Percentiles rank a stretch among this genome's conserved stretches.
Evolutionary conservation across 53 echinoderm and acorn worm species (phyloP).

Genomic region (Echinometra lucunter): DNA sequence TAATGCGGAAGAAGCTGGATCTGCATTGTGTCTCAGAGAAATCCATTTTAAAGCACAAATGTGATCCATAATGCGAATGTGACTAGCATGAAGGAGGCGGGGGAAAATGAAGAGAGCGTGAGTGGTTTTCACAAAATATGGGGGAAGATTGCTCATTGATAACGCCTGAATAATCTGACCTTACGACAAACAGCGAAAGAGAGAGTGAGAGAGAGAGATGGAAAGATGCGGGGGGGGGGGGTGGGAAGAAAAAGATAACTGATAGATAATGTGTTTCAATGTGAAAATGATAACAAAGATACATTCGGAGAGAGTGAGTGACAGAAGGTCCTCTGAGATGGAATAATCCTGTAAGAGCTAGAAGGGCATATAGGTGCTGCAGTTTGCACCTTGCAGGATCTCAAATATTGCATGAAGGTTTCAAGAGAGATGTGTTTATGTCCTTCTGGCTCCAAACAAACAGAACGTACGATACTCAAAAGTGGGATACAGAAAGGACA

Average conservation of each 20-base stretch:
- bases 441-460: neutral
- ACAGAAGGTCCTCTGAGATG: neutral
- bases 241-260: neutral
- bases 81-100: no score
- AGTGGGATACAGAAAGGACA: neutral
- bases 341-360: neutral
- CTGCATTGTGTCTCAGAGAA: neutral
- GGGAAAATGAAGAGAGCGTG: neutral
- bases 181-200: neutral
- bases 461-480: neutral
- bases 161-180: constrained; percentile 34
- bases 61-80: neutral
- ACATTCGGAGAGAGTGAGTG: neutral
- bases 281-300: neutral
- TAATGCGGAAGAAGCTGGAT: neutral
- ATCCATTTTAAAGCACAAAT: neutral
- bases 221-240: neutral
- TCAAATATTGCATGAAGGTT: no score
- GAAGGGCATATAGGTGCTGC: neutral
- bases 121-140: constrained; percentile 1
- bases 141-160: constrained; percentile 57
- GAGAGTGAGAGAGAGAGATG: neutral
- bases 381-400: no score
- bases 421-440: neutral
- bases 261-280: neutral